Conservation (phyloP, 92 coral and sea anemone genomes). For the Micromussa lordhowensis region DNA sequence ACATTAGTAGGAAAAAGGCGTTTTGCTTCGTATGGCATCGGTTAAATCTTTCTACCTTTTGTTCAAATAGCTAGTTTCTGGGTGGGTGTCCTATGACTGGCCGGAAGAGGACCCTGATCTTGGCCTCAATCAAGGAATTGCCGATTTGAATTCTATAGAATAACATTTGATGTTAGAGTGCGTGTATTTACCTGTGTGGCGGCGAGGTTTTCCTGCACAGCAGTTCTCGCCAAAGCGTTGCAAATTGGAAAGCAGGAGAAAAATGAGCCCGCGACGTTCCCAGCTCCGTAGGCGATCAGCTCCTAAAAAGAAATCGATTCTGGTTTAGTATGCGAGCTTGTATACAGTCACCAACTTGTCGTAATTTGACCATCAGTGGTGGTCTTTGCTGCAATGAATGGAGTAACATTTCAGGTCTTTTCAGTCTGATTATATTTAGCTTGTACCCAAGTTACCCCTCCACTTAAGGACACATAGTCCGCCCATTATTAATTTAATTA, state of each 20-base stretch:
- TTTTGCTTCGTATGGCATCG: no score
- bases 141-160: no score
- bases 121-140: background rate
- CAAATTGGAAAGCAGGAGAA: slow-evolving; percentile 90
- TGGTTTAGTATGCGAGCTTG: background rate
- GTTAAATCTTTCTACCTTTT: background rate
- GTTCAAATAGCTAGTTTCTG: background rate
- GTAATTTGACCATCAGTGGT: no score
- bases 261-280: slow-evolving; percentile 85
- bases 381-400: no score
- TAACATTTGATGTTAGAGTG: no score
- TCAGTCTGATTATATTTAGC: no score
- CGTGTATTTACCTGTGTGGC: slow-evolving; percentile 78
- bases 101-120: background rate
- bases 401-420: no score
- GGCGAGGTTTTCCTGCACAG: slow-evolving; percentile 87
- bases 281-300: slow-evolving; percentile 86
- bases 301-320: slow-evolving; percentile 50
- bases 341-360: background rate
- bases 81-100: background rate
- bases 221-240: slow-evolving; percentile 89
- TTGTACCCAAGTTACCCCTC: no score
- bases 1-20: no score
- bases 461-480: no score
- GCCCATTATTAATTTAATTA: no score